These are phyloP conservation scores for Erpobdella octoculata DNA, from an alignment of 2,888 invertebrate genomes.

Conservation along the genomic window DNA sequence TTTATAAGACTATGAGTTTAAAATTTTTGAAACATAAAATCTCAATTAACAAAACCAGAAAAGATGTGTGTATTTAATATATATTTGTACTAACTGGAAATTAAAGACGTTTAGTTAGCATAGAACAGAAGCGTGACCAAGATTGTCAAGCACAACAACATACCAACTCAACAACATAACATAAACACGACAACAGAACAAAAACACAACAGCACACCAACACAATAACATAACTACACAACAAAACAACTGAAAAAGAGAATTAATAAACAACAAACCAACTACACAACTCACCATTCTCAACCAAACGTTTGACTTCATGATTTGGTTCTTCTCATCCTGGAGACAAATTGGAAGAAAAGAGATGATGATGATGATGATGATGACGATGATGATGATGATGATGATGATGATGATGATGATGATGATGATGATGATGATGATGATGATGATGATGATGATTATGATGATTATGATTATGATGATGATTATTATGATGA, in stretches of 20 bases:
- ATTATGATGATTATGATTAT: not conserved
- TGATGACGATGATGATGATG: not conserved
- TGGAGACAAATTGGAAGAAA: constrained; percentile 47
- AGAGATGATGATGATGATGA: not conserved
- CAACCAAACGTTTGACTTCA: constrained; percentile 61
- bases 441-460: not conserved
- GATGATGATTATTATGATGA: not conserved
- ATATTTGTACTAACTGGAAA: too few species aligned
- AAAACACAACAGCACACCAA: too few species aligned
- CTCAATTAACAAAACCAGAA: too few species aligned
- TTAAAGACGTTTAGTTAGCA: too few species aligned
- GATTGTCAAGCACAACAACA: not conserved
- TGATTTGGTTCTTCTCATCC: constrained; percentile 98
- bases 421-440: not conserved
- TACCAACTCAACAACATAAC: not conserved
- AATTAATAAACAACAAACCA: not conserved
- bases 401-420: not conserved
- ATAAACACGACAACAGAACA: not conserved
- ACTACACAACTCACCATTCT: constrained; percentile 40
- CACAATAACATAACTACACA: not conserved
- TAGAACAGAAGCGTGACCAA: not conserved
- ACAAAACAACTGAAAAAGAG: not conserved
- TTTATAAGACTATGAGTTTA: not conserved
- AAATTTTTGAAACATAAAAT: not conserved
- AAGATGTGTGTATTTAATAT: too few species aligned